Evolutionary conservation across 1,140 invertebrate species (phyloP), one percentile per base, ranked within the genome.

Genomic region (Aphelenchoides besseyi): DNA sequence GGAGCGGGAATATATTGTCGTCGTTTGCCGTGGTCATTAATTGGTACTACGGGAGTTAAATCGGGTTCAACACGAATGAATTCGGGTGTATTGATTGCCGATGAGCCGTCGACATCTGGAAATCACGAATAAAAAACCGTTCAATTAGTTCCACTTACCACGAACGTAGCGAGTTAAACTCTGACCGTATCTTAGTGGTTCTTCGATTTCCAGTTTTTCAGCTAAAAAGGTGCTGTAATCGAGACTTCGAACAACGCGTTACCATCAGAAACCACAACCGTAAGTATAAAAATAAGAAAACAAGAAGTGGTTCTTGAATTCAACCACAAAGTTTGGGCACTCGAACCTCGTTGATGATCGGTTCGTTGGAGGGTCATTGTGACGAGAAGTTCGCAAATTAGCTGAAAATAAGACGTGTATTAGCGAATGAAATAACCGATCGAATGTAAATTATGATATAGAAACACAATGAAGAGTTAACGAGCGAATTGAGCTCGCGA

Each of bases 1-100:
- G 74, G 77, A 48, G 75, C 70, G 30, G 66, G 9, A 35, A 73
- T 32, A 33, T 71, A 71, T 30, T 72, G 70, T 32, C 70, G 70
- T 23, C 70, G 70, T 70, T 69, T 69, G 16, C 67, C 67, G 12
- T 1, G 67, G n/a, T 70, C 63, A 71, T 69, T 69, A n/a, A 66
- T 29, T 8, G 55, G 55, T 8, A 5, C 55, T 8, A 59, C 55
- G 5, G 55, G 55, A 12, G 5, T 5, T 23, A 59, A 59, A 33
- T 59, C 55, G 18, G 55, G 55, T 23, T 59, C 55, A 8, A 33
- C 18, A 8, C 18, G 5, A 5, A 59, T 59, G 18, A 59, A 59
- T 23, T 59, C 55, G 5, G 55, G 5, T 12, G 41, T 48, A n/a
- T n/a, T n/a, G n/a, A n/a, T n/a, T 28, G 5, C 55, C 5, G 55